Evolutionary conservation across 1,140 invertebrate species (phyloP), one percentile per base, ranked within the genome.

Genomic region (Calliphora vicina): DNA sequence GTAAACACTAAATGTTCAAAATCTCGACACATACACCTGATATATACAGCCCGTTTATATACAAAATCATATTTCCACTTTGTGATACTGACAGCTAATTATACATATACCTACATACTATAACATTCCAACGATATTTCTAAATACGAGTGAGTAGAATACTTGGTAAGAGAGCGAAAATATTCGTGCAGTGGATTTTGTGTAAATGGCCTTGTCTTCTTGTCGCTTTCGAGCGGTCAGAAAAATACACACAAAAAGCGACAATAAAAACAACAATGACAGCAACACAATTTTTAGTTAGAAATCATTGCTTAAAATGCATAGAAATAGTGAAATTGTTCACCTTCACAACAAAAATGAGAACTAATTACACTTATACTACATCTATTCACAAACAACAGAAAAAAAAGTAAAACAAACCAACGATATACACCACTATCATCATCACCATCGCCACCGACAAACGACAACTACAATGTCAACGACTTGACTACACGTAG

Each of bases 71-170:
- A 67, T 67, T 67, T 67, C 10, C n/a, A 67, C 20, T 67, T 67
- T 67, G 61, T 67, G 23, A 67, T 67, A 67, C 61, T 67, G 61
- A 67, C 61, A 67, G 61, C 20, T 67, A 67, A 67, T 67, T 67
- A 67, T 23, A 67, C 23, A 67, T n/a, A 57, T 25, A 23, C 0
- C 2, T 0, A 12, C n/a, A 67, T 23, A 67, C 23, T 23, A 20
- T 25, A n/a, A 50, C 45, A 50, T 50, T 17, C 45, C 45, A 35
- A 35, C 35, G 10, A 35, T 35, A 10, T 35, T 35, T 35, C 35
- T 35, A 35, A 35, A 35, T 35, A 35, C 35, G 35, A 35, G 35
- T 35, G 5, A 10, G 35, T 35, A 2, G 5, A 35, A 35, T 35
- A 5, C 1, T 8, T 35, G 6, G 35, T n/a, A n/a, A 57, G 17